These are phyloP conservation scores for Camponotus fellah DNA, from an alignment of 2,888 invertebrate species.

Conservation along the genomic window DNA sequence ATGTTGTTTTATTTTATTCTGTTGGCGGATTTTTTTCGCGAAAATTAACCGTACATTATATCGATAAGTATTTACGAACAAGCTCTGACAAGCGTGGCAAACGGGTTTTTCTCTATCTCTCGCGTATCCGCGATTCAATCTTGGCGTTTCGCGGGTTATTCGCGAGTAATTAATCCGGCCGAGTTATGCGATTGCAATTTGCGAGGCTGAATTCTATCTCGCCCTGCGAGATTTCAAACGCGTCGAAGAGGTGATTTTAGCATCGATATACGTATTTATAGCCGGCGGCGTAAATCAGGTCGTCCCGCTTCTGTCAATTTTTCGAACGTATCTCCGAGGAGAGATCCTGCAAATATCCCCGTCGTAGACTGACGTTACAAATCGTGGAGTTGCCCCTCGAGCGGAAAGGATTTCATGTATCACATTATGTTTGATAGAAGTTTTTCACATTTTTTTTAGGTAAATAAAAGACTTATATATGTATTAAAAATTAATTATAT, in stretches of 20 bases:
- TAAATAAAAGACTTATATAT: neutral
- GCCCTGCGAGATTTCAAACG: neutral
- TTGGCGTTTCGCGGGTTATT: conserved; percentile 35
- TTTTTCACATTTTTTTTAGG: neutral
- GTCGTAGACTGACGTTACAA: neutral
- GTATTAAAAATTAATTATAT: no score
- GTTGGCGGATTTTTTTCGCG: conserved; percentile 37
- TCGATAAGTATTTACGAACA: conserved; percentile 28
- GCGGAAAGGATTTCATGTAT: neutral
- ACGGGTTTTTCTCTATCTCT: conserved; percentile 72
- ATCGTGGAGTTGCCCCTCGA: neutral
- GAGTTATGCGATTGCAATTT: conserved; percentile 53
- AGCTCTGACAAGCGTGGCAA: conserved; percentile 63
- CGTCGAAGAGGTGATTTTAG: neutral
- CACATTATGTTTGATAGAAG: neutral
- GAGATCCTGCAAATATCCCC: neutral
- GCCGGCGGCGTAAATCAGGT: conserved; percentile 38
- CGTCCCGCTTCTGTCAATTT: conserved; percentile 43
- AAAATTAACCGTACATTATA: conserved; percentile 63
- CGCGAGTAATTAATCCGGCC: conserved; percentile 64
- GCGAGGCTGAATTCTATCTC: neutral
- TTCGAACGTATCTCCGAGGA: conserved; percentile 9
- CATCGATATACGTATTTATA: conserved; percentile 32
- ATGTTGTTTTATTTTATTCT: conserved; percentile 29
- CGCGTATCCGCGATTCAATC: conserved; percentile 72